Evolutionary conservation across 2,797 vertebrate genomes (phyloP), one percentile per base, ranked within the genome.

Genomic region (Phalanger gymnotis): DNA sequence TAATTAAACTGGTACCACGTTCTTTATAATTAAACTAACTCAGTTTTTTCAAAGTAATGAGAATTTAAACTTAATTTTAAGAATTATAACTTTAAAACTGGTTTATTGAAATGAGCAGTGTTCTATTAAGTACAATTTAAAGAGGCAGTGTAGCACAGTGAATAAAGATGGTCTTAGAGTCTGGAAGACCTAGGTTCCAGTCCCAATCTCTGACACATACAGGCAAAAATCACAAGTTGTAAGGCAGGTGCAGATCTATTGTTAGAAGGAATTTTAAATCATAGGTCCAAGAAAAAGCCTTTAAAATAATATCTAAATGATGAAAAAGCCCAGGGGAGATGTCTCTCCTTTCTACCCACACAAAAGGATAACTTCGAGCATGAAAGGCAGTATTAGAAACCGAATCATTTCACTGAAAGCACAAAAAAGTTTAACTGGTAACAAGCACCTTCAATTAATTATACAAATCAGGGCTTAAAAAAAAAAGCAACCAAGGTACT

Each of bases 401-500:
- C 30, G 89, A 3, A 91, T 31, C 47, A 93, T 5, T 92, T 55
- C 91, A 95, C 27, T 95, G 91, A 92, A 96, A 95, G 87, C 92
- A 56, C 2, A 90, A 87, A 95, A 95, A 31, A 30, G 12, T 40
- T 89, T 55, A 95, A 94, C 5, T 96, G 27, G 92, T n/a, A 92
- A 92, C 22, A 34, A 94, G 53, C 91, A 94, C 87, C 51, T 93
- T 73, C n/a, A 40, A 81, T n/a, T 56, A 53, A 91, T 91, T 81
- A 47, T 47, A 53, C 54, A 53, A 53, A 81, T 13, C 73, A 81
- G 40, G 22, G n/a, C 40, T 81, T 81, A 47, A 61, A 53, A 55
- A 22, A 92, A 96, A 97, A 92, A 91, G 58, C 54, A 97, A 96
- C 4, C 53, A 51, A 27, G 95, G 55, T 97, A 99, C 99, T 99